Percentiles rank a stretch among this genome's conserved stretches.
Evolutionary conservation across 2,113 vertebrate genomes (phyloP).

Genomic region (Ariopsis seemanni): DNA sequence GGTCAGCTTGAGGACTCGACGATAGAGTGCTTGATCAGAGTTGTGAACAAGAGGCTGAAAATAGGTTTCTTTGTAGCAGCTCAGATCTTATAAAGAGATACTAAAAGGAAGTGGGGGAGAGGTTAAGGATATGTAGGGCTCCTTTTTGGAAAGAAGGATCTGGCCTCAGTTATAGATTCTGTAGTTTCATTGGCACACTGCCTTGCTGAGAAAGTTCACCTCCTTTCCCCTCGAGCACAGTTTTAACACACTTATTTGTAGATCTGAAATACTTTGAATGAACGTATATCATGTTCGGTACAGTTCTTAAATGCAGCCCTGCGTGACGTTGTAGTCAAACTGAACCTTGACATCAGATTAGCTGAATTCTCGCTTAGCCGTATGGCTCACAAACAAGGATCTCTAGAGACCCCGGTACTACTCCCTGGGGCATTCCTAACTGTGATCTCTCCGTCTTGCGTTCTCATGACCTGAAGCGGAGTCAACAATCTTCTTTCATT

Average conservation of each 20-base stretch:
- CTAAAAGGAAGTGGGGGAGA: neutral
- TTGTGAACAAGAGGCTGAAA: neutral
- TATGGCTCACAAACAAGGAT: neutral
- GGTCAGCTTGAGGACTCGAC: neutral
- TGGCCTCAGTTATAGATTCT: conserved; percentile 33
- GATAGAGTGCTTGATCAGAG: neutral
- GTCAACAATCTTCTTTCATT: conserved; percentile 31
- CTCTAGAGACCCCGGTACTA: conserved; percentile 1
- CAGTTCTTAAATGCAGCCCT: neutral
- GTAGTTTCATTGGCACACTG: conserved; percentile 18
- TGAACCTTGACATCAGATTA: neutral
- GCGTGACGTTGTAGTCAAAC: neutral
- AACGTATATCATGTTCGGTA: neutral
- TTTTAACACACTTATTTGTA: neutral
- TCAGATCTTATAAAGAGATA: conserved; percentile 36
- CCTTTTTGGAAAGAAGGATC: conserved; percentile 33
- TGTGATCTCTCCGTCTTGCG: neutral
- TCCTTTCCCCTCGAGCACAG: neutral
- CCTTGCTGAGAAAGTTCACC: neutral
- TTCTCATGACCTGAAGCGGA: conserved; percentile 16
- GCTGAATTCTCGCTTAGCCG: neutral
- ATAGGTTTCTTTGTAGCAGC: neutral
- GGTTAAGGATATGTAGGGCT: conserved; percentile 27
- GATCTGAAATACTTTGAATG: neutral
- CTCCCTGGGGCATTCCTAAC: conserved; percentile 25